Conservation (phyloP, 1,140 invertebrate species). For the Drosophila cardini region DNA sequence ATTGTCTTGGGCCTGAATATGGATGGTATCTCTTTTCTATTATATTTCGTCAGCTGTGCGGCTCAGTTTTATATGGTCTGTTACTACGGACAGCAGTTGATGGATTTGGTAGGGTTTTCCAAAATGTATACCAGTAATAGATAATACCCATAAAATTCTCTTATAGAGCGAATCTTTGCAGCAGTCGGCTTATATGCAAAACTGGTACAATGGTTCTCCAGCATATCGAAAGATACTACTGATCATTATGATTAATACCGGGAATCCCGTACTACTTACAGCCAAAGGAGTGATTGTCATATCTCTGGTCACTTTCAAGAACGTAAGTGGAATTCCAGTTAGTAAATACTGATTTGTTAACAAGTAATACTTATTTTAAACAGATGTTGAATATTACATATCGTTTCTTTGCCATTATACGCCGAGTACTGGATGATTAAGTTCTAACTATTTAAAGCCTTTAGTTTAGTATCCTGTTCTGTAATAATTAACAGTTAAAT, state of each 20-base stretch:
- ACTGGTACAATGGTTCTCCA: conserved; percentile 41
- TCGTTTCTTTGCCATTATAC: conserved; percentile 21
- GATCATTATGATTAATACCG: conserved; percentile 29
- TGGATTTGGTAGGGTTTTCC: conserved; percentile 41
- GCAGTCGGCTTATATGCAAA: conserved; percentile 35
- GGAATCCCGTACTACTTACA: conserved; percentile 37
- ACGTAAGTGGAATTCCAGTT: conserved; percentile 17
- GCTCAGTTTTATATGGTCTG: conserved; percentile 61
- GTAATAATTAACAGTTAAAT: neutral
- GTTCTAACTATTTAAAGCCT: neutral
- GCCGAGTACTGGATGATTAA: conserved; percentile 16
- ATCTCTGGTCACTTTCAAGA: conserved; percentile 57
- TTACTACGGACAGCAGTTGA: conserved; percentile 48
- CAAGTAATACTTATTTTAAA: neutral
- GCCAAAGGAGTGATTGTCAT: conserved; percentile 45
- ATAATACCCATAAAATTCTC: neutral
- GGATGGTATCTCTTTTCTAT: conserved; percentile 46
- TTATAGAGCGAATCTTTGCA: conserved; percentile 43
- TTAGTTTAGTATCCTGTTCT: neutral
- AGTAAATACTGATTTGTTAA: neutral
- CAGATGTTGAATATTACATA: conserved; percentile 57
- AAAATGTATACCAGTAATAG: neutral
- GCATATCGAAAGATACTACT: conserved; percentile 44
- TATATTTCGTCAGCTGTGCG: conserved; percentile 37
- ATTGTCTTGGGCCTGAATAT: conserved; percentile 41